Evolutionary conservation across 2,888 invertebrate genomes (phyloP), one percentile per base, ranked within the genome.

Genomic region (Zaprionus lineosus): DNA sequence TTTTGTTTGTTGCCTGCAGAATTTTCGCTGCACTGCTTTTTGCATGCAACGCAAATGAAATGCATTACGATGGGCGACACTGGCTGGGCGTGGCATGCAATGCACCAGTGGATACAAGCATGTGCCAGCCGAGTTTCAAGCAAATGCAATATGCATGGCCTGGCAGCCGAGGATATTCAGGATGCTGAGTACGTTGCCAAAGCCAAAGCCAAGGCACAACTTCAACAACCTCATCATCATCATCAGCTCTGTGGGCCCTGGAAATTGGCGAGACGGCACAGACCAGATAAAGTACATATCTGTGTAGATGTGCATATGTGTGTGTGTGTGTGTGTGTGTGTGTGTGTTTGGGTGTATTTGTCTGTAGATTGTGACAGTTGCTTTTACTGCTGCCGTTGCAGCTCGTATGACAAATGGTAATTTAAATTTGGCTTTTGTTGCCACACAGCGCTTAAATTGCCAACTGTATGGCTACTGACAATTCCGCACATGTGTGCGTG

Each of bases 381-480:
- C 48, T 69, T 18, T 44, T 57, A 34, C 28, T 11, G 19, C 43
- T 51, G 53, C 33, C 31, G 36, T 9, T 41, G 53, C 59, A 18
- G 31, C 50, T 52, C 24, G 51, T 69, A 69, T 84, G 86, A 77
- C 84, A 74, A 82, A 86, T 82, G 72, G 75, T 69, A 82, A 86
- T 86, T 86, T 84, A 72, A 86, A 84, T 74, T 86, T 74, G 67
- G 69, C 82, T 74, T 86, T 81, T 64, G 75, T 67, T 63, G 58
- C 47, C 63, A 56, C 62, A 67, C 50, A 50, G 16, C 46, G 58
- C 62, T 66, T 56, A 34, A 70, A 53, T 51, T 53, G 56, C 51
- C 51, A 39, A 40, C 24, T 40, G 34, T 31, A 14, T 37, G 31
- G 9, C 26, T 28, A 15, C 31, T 2, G n/a, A 7, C 15, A 29